A percentile compares a stretch with the other conserved stretches of the same genome.
Evolutionary conservation across 2,113 vertebrate genomes (phyloP).

Genomic region (Pituophis catenifer): DNA sequence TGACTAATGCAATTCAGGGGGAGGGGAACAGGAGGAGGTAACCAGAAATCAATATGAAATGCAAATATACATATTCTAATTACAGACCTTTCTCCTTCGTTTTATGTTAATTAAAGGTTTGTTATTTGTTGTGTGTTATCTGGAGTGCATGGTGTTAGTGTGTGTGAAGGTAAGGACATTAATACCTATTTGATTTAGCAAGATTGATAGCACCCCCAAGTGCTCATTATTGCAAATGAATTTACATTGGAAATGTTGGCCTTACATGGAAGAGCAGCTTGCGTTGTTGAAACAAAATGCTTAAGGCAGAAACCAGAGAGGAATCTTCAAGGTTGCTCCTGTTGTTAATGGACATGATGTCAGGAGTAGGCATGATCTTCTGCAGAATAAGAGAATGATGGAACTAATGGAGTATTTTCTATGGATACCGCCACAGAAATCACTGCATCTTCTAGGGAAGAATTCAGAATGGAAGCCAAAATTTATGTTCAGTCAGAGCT

Average conservation of each 20-base stretch:
- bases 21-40: background rate
- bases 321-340: background rate
- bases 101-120: background rate
- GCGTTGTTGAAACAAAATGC: background rate
- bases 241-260: background rate
- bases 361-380: background rate
- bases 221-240: constrained; percentile 21
- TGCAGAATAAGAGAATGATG: background rate
- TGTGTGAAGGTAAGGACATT: background rate
- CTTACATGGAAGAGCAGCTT: background rate
- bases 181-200: constrained; percentile 8
- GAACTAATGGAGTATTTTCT: background rate
- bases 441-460: background rate
- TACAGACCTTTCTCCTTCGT: background rate
- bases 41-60: background rate
- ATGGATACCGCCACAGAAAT: background rate
- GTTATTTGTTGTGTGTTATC: background rate
- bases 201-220: constrained; percentile 24
- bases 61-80: background rate
- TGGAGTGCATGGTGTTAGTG: background rate
- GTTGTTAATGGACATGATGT: background rate
- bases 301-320: background rate
- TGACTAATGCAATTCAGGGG: background rate
- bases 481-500: background rate
- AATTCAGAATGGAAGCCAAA: background rate